phyloP scores from a whole-genome alignment of 2,888 invertebrate species.

The Eurois occulta region DNA sequence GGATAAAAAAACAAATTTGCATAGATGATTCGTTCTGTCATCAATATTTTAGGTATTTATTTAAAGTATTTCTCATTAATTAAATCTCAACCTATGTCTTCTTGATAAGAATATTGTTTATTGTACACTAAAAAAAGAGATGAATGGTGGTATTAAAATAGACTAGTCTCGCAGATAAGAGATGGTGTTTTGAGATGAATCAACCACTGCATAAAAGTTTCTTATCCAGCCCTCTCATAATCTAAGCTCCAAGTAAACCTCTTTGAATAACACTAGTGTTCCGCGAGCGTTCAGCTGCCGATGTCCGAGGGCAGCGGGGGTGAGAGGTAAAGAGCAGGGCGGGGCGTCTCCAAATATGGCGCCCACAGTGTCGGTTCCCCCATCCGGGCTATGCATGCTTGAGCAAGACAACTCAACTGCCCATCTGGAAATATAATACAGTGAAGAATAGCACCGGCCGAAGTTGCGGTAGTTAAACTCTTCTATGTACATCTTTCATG shows the following conservation, averaged over 20 bases:
- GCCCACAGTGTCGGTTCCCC: not conserved
- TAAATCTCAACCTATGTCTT: not conserved
- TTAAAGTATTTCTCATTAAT: not conserved
- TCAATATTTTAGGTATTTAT: not conserved
- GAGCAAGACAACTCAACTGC: not conserved
- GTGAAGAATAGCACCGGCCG: not conserved
- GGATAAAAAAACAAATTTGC: slow-evolving; percentile 9
- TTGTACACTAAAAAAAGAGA: not conserved
- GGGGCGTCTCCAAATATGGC: slow-evolving; percentile 19
- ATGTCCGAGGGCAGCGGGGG: slow-evolving; percentile 11
- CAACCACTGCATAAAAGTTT: not conserved
- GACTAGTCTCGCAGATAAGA: not conserved
- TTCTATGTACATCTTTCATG: too few species aligned
- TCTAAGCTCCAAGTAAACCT: slow-evolving; percentile 39
- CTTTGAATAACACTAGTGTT: slow-evolving; percentile 51
- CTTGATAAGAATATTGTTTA: not conserved
- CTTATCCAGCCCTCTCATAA: slow-evolving; percentile 10
- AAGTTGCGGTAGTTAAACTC: not conserved
- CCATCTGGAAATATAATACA: not conserved
- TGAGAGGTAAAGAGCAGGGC: not conserved
- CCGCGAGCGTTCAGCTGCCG: slow-evolving; percentile 8
- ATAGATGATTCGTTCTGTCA: not conserved
- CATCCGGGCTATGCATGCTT: slow-evolving; percentile 14
- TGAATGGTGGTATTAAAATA: not conserved
- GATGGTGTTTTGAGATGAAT: not conserved